A percentile compares a stretch with the other conserved stretches of the same genome.
Evolutionary conservation across 2,113 vertebrate genomes (phyloP).

Genomic region (Aythya baeri): DNA sequence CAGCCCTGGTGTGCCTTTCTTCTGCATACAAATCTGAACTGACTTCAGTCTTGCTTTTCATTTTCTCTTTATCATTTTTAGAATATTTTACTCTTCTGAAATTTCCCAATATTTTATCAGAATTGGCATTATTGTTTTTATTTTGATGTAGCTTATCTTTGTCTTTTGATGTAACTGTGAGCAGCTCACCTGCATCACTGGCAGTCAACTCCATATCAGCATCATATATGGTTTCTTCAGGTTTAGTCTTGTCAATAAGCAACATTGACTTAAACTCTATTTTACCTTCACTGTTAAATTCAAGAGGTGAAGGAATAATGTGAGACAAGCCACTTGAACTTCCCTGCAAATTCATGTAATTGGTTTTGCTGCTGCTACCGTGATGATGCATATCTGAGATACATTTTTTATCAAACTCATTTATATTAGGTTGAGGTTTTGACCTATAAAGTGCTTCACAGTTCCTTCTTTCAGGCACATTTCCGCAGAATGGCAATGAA

Average conservation of each 20-base stretch:
- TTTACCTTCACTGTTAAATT: not conserved
- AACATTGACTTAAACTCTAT: not conserved
- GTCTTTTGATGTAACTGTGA: constrained; percentile 62
- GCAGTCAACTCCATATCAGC: constrained; percentile 80
- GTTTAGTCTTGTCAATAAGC: constrained; percentile 20
- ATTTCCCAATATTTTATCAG: constrained; percentile 22
- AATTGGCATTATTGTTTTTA: constrained; percentile 28
- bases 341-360: not conserved
- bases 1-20: not conserved
- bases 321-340: not conserved
- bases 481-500: not conserved
- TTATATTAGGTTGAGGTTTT: not conserved
- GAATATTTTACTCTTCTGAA: constrained; percentile 74
- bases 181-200: constrained; percentile 68
- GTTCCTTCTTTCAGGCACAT: constrained; percentile 68
- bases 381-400: not conserved
- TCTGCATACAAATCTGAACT: not conserved
- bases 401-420: constrained; percentile 24
- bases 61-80: constrained; percentile 66
- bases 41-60: constrained; percentile 32
- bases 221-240: constrained; percentile 76
- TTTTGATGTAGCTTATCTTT: constrained; percentile 23
- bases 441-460: not conserved
- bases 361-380: not conserved
- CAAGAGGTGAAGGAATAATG: not conserved